Evolutionary conservation across 2,113 vertebrate species (phyloP).

Genomic region (Naja naja): DNA sequence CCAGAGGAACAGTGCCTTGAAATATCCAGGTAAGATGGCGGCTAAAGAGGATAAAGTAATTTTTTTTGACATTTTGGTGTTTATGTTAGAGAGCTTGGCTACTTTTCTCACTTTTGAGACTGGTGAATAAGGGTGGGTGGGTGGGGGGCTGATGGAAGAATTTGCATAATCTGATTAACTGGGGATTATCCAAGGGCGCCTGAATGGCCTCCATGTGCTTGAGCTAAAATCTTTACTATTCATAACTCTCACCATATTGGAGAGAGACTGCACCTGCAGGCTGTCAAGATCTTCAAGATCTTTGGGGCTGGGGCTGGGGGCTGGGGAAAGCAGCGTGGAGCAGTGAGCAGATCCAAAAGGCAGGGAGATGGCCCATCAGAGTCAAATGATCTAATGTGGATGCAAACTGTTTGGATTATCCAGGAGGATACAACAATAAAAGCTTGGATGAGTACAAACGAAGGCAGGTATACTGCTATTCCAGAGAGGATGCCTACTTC

Average conservation of each 20-base stretch:
- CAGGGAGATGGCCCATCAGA: conserved; percentile 21
- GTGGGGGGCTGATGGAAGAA: conserved; percentile 81
- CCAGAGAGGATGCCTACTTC: background rate
- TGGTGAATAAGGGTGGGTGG: conserved; percentile 30
- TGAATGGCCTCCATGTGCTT: conserved; percentile 85
- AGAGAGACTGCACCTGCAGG: conserved; percentile 89
- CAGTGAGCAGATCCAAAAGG: conserved; percentile 10
- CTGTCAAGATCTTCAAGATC: conserved; percentile 63
- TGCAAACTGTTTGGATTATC: conserved; percentile 63
- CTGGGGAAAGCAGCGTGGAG: background rate
- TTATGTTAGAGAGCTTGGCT: conserved; percentile 55
- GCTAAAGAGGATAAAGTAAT: background rate
- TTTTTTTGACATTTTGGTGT: conserved; percentile 34
- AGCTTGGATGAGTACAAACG: conserved; percentile 51
- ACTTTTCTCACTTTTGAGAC: conserved; percentile 54
- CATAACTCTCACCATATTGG: conserved; percentile 81
- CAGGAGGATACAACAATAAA: conserved; percentile 58
- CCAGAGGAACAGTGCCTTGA: background rate
- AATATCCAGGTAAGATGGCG: background rate
- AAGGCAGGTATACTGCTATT: background rate
- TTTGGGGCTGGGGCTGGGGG: conserved; percentile 38
- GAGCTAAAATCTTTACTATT: conserved; percentile 89
- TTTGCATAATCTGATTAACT: conserved; percentile 99
- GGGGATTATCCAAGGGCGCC: conserved; percentile 86
- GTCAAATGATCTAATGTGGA: conserved; percentile 41